phyloP scores from a whole-genome alignment of 2,113 vertebrate species.

The Plecturocebus donacophilus region DNA sequence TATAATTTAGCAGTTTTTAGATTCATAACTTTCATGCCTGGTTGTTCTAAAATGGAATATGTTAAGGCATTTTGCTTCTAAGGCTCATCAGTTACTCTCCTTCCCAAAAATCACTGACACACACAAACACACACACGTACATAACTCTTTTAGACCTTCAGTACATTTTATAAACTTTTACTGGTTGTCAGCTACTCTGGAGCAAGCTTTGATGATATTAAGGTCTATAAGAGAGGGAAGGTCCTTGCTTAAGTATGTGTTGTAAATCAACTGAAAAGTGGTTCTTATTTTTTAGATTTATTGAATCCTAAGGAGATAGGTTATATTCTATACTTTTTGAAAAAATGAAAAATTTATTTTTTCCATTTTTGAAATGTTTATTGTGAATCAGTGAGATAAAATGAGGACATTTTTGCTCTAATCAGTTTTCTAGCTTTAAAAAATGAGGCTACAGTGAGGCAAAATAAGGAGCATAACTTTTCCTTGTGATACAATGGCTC shows the following conservation, averaged over 20 bases:
- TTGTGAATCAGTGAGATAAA: background rate
- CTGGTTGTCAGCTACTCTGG: background rate
- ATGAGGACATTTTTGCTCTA: background rate
- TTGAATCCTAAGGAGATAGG: background rate
- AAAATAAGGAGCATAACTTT: background rate
- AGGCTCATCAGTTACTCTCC: background rate
- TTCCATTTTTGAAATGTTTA: background rate
- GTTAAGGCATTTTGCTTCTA: background rate
- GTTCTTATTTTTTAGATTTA: constrained; percentile 9
- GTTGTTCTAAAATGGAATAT: background rate
- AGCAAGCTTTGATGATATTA: background rate
- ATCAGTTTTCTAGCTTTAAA: background rate
- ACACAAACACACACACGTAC: no score
- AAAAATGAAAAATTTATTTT: background rate
- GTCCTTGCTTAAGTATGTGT: background rate
- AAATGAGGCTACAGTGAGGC: background rate
- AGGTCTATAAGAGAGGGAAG: background rate
- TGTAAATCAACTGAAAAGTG: background rate
- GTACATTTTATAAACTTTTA: background rate
- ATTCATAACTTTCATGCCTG: background rate
- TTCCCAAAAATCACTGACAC: background rate
- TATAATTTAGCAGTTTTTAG: background rate
- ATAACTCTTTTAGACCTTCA: background rate
- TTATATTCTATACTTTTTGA: constrained; percentile 18
- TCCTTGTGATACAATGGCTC: background rate